Conservation (phyloP, 2,113 vertebrate species). For the Notothenia coriiceps region DNA sequence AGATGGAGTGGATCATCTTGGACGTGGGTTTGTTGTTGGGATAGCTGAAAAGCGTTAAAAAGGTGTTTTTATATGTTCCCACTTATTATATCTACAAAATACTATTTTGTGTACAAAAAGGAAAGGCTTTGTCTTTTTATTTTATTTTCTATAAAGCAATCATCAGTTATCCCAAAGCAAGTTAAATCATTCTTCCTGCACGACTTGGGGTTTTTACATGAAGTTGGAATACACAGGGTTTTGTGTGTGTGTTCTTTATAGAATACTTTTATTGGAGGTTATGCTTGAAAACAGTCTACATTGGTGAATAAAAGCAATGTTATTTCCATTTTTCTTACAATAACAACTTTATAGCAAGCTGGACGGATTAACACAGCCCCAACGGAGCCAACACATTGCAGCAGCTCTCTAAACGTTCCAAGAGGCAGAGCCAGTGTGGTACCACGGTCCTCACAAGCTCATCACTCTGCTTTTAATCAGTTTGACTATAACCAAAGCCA, state of each 20-base stretch:
- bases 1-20: background rate
- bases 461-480: slow-evolving; percentile 35
- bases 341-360: no score
- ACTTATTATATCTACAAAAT: background rate
- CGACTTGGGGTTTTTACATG: background rate
- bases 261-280: no score
- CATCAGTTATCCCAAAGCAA: background rate
- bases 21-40: background rate
- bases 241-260: no score
- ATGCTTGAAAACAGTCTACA: no score
- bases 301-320: no score
- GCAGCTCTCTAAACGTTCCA: slow-evolving; percentile 8
- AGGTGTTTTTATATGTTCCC: background rate
- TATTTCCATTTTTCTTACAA: no score
- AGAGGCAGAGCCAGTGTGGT: background rate
- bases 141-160: no score
- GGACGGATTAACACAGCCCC: background rate
- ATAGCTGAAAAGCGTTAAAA: background rate
- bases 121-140: background rate
- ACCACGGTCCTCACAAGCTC: background rate
- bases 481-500: background rate
- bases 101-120: background rate
- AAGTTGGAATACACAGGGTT: background rate
- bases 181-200: background rate
- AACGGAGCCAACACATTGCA: background rate